Evolutionary conservation across 2,797 vertebrate genomes (phyloP), one percentile per base, ranked within the genome.

Genomic region (Podargus strigoides): DNA sequence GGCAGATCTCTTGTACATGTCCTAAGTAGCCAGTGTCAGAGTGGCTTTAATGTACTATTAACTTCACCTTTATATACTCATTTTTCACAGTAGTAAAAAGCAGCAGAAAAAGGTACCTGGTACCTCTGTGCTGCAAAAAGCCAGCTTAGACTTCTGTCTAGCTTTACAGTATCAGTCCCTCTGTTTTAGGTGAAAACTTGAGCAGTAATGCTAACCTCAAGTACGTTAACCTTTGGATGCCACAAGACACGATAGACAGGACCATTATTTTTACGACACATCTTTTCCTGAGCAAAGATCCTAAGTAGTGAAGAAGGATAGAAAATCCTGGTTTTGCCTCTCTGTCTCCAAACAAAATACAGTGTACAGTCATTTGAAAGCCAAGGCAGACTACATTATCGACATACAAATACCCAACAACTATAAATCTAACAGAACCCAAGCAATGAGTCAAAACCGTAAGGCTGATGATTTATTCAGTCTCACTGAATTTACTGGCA

Each of bases 281-380:
- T 89, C 91, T 95, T 95, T 94, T 87, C 93, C 95, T 89, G 69
- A 96, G 90, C 68, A 93, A 96, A 96, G 67, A 95, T 91, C 93
- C 93, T 63, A 70, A 56, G 52, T 47, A 37, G 47, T 20, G 37
- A 67, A 86, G 77, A 47, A 94, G 92, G 78, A 84, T 44, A 97
- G 94, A 94, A 97, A 97, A 97, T 96, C 93, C 93, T 84, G 37
- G 73, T n/a, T 96, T 95, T 96, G 76, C 90, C 92, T 95, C 80
- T 93, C 67, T 94, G 94, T 95, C 96, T 97, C 96, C 96, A 95
- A 96, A 95, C 94, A 93, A 97, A 97, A 97, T 94, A 95, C 91
- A 96, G 92, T 50, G 60, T 74, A 92, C 9, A 27, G 87, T 88
- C 85, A 78, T 95, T 90, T 95, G 95, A 96, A 97, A 97, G 94